Evolutionary conservation across 2,797 vertebrate genomes (phyloP), one percentile per base, ranked within the genome.

Genomic region (Karalla daura): DNA sequence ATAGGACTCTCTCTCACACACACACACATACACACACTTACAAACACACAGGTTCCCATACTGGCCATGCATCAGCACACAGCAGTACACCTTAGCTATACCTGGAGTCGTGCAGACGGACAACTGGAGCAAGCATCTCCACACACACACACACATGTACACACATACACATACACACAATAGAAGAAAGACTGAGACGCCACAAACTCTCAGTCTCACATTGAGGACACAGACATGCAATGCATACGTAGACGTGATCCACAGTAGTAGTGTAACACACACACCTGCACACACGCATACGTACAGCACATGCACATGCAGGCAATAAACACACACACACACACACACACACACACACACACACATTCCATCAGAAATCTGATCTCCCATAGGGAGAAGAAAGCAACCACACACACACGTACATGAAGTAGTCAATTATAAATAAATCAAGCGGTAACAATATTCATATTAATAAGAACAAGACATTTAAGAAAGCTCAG

Each of bases 81-180:
- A 91, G 90, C 86, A 93, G 91, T 87, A 93, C 93, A 95, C 62
- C 69, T 73, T 69, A 83, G 78, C 77, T 90, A 90, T 86, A 92
- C 80, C 88, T 93, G 90, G 94, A 93, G 84, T 94, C 95, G 95
- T 96, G 95, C 96, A 95, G 90, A 94, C 87, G 77, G 78, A 95
- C 83, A 85, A 80, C 78, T 87, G 65, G 79, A 92, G 85, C 88
- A 53, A 90, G 83, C 74, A 32, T 79, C 70, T 65, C 55, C 41
- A 68, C 78, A 49, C 69, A 50, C 80, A 43, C 62, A 66, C 55
- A 66, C 65, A 21, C 47, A 50, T 35, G 43, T 53, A 30, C 71
- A 25, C 47, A 36, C 67, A 51, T 35, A 9, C 62, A 70, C 66
- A 54, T 12, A 76, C 46, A 64, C 33, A 64, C 59, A 33, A 50